A percentile compares a stretch with the other conserved stretches of the same genome.
These are phyloP conservation scores for Drosophila auraria DNA, from an alignment of 1,140 invertebrate species.

Conservation along the genomic window DNA sequence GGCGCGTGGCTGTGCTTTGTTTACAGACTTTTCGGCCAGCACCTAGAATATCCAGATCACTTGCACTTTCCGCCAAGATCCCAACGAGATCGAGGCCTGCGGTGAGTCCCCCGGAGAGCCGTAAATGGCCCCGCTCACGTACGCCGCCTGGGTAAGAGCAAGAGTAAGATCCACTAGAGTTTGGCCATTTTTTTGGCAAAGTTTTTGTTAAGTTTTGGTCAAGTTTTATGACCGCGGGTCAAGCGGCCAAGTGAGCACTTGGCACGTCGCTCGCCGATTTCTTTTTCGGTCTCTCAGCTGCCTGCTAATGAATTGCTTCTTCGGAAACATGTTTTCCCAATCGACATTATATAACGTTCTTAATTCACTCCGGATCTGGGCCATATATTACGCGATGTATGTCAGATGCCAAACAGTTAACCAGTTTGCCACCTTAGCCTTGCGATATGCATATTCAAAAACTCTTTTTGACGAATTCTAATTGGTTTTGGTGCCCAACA, in stretches of 20 bases:
- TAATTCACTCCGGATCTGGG: slow-evolving; percentile 54
- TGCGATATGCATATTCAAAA: slow-evolving; percentile 44
- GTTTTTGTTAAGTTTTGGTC: slow-evolving; percentile 23
- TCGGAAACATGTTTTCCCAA: slow-evolving; percentile 47
- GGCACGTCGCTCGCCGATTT: slow-evolving; percentile 39
- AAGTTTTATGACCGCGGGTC: slow-evolving; percentile 48
- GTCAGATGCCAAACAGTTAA: slow-evolving; percentile 48
- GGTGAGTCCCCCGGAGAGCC: slow-evolving; percentile 25
- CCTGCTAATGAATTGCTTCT: slow-evolving; percentile 24
- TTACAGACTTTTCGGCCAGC: slow-evolving; percentile 4
- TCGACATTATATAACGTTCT: slow-evolving; percentile 60
- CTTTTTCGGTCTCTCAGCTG: slow-evolving; percentile 19
- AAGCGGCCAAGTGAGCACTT: slow-evolving; percentile 67
- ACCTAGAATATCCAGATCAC: slow-evolving; percentile 29
- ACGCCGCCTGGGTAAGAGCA: slow-evolving; percentile 22
- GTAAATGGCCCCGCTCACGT: slow-evolving; percentile 47
- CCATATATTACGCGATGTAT: slow-evolving; percentile 62
- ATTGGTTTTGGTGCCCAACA: slow-evolving; percentile 34
- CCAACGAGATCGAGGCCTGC: neutral
- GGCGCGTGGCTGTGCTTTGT: slow-evolving; percentile 55
- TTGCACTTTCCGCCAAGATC: slow-evolving; percentile 33
- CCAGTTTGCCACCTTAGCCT: slow-evolving; percentile 50
- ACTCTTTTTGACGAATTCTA: slow-evolving; percentile 57
- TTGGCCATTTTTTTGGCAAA: slow-evolving; percentile 5
- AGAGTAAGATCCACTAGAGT: slow-evolving; percentile 15